Evolutionary conservation across 2,113 vertebrate species (phyloP), one percentile per base, ranked within the genome.

Genomic region (Brachypodius melanocephalos): DNA sequence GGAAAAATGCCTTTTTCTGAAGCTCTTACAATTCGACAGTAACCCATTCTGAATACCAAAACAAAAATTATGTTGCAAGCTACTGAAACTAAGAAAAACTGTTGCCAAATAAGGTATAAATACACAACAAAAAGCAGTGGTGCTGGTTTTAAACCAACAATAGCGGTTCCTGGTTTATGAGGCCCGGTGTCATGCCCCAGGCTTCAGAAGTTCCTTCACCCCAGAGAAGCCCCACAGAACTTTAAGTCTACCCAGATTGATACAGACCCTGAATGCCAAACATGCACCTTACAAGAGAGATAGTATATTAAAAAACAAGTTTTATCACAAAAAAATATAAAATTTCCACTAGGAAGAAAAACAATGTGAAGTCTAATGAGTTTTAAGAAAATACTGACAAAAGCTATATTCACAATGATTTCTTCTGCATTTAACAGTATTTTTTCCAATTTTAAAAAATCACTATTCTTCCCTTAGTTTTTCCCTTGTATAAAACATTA

Each of bases 161-260:
- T 14, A 31, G 9, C 5, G 36, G 19, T 3, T 61, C 36, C 7
- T 29, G 31, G 61, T 91, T 45, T 68, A 51, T 6, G 26, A 83
- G 25, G 21, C 16, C 42, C 43, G n/a, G 12, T 4, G 14, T 40
- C 36, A 63, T 6, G 8, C 2, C 0, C 55, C 9, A 69, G 74
- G 46, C 43, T 83, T 46, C 21, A 22, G 25, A 84, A 85, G n/a
- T 46, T 89, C 32, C 49, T 71, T 45, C 34, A 49, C 12, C 24
- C 20, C 34, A 52, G 25, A 29, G 7, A 17, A 63, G 48, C 18
- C 31, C 6, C 17, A 40, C 12, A 58, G 40, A 74, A 74, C 59
- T 7, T 45, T 0, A 74, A 31, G 5, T 3, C 55, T 2, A 42
- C 2, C 1, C 10, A 17, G 14, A 15, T 38, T 69, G 21, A 55